phyloP scores from a whole-genome alignment of 2,888 invertebrate genomes.

The Dione juno region DNA sequence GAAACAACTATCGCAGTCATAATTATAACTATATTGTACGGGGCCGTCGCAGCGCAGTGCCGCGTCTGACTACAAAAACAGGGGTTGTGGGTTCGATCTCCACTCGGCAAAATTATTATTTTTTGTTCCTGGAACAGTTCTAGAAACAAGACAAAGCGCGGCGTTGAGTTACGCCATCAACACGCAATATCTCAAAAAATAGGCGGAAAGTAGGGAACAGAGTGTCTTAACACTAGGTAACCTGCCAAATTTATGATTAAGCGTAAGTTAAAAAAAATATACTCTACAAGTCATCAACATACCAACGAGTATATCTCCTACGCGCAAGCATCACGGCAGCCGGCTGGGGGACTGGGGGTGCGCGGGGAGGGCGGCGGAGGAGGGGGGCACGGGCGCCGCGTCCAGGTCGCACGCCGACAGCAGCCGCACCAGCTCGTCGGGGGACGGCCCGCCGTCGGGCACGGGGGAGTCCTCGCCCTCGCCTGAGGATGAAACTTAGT shows the following conservation, averaged over 20 bases:
- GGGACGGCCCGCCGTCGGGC: conserved; percentile 93
- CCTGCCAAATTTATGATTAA: background rate
- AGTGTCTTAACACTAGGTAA: no score
- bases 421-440: conserved; percentile 94
- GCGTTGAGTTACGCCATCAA: no score
- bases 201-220: no score
- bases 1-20: no score
- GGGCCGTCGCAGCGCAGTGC: no score
- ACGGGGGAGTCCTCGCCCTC: conserved; percentile 77
- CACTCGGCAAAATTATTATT: no score
- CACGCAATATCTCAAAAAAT: no score
- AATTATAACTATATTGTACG: no score
- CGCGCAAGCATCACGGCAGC: conserved; percentile 53
- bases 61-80: no score
- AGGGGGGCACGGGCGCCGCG: conserved; percentile 86
- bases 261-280: background rate
- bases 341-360: conserved; percentile 69
- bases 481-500: conserved; percentile 47
- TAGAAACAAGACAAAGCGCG: no score
- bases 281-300: background rate
- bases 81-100: no score
- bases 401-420: conserved; percentile 97
- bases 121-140: no score
- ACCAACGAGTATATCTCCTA: background rate
- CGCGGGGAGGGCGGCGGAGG: conserved; percentile 71